Percentiles rank a stretch among this genome's conserved stretches.
Conservation (phyloP, 2,113 vertebrate genomes). For the Sterrhoptilus dennistouni region DNA sequence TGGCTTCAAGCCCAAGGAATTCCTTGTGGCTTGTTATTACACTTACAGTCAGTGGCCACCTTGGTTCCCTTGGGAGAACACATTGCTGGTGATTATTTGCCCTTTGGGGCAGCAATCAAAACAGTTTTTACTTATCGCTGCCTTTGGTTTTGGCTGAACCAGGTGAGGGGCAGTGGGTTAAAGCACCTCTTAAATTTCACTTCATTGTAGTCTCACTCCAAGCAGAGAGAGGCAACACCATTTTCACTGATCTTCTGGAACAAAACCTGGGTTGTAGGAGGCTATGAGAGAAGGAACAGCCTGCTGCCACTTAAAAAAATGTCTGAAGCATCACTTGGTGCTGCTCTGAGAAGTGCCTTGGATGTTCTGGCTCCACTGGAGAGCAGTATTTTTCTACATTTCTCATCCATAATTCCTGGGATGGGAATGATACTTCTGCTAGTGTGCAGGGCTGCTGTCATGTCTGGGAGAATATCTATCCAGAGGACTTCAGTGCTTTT, state of each 20-base stretch:
- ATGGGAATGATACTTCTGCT: not conserved
- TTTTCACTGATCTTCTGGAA: not conserved
- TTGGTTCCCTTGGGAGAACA: not conserved
- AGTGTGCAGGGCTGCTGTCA: not conserved
- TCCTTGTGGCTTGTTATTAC: not conserved
- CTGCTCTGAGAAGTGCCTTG: not conserved
- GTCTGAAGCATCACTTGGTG: not conserved
- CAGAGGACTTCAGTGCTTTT: not conserved
- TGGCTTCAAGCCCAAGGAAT: not conserved
- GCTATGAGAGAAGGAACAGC: not conserved
- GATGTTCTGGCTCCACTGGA: constrained; percentile 8
- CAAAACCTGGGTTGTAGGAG: not conserved
- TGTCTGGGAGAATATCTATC: not conserved
- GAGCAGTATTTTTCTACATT: not conserved
- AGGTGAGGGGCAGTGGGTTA: not conserved
- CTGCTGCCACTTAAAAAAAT: not conserved
- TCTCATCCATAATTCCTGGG: not conserved
- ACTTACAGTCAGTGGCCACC: accelerated
- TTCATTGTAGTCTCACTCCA: accelerated
- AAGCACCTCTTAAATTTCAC: not conserved
- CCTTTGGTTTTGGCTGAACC: not conserved
- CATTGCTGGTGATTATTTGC: not conserved
- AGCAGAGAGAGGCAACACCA: not conserved
- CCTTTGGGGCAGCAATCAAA: not conserved
- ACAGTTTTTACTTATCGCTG: not conserved